Evolutionary conservation across 2,113 vertebrate species (phyloP), one percentile per base, ranked within the genome.

Genomic region (Limnothrissa miodon): DNA sequence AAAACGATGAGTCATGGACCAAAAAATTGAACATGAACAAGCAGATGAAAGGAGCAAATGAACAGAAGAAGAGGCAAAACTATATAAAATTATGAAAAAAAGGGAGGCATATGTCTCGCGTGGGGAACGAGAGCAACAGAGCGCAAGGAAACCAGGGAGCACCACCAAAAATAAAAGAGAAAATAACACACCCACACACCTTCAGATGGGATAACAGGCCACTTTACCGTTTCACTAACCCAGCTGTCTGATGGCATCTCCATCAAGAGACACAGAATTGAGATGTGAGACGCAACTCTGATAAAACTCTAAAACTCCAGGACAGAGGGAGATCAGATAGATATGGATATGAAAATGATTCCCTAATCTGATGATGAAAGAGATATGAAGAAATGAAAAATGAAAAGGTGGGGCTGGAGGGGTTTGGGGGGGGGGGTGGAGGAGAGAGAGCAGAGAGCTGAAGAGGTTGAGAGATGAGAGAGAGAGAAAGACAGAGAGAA

Each of bases 401-500:
- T n/a, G n/a, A n/a, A n/a, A n/a, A n/a, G n/a, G n/a, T n/a, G n/a
- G n/a, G n/a, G n/a, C n/a, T n/a, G n/a, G n/a, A n/a, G n/a, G n/a
- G n/a, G n/a, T n/a, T n/a, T n/a, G n/a, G n/a, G 39, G 42, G 5
- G 11, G 25, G 29, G 80, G 9, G 29, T 46, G 0, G n/a, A n/a
- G n/a, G n/a, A 78, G 17, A 53, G 15, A 42, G 59, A 85, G 45
- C 51, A 39, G 36, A 78, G 39, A 83, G 42, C 39, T 48, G 36
- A 45, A 23, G 70, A 13, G n/a, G 5, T 23, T 39, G 6, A 42
- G 42, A 42, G 42, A 42, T 6, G 81, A 81, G 83, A 88, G 86
- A 87, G 79, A 80, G 85, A 81, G 23, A 89, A 83, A 86, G 79
- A 83, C 66, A 46, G 81, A 46, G 80, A 21, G 46, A 15, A 13